phyloP scores from a whole-genome alignment of 2,888 invertebrate species.

The Cataglyphis cursor region DNA sequence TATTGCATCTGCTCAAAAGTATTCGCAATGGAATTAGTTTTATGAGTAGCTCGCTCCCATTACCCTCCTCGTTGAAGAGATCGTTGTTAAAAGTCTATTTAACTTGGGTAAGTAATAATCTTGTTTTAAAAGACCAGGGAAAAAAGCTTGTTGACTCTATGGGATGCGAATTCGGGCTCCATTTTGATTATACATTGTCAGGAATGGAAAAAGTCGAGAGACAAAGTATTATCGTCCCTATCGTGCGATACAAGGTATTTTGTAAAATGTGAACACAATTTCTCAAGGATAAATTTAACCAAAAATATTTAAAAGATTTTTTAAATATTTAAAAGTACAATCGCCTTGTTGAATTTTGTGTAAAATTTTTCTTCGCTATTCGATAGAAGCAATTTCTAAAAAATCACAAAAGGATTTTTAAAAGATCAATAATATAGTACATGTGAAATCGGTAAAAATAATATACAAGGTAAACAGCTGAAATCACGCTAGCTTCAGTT shows the following conservation, averaged over 20 bases:
- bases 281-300: not conserved
- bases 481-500: not conserved
- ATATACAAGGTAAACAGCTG: not conserved
- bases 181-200: constrained; percentile 19
- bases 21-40: constrained; percentile 54
- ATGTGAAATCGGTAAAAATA: not conserved
- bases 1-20: constrained; percentile 44
- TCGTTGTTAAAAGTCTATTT: constrained; percentile 55
- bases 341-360: not conserved
- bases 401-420: not conserved
- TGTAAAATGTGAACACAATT: not conserved
- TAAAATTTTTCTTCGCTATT: not conserved
- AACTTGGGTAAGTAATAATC: constrained; percentile 49
- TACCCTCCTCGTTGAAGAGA: constrained; percentile 20
- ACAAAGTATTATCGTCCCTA: not conserved
- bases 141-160: constrained; percentile 4
- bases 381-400: not conserved
- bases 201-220: not conserved
- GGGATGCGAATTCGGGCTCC: constrained; percentile 5
- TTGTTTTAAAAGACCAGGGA: constrained; percentile 26
- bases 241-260: not conserved
- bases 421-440: constrained; percentile 1
- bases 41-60: constrained; percentile 41
- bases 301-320: not conserved
- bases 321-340: not conserved